These are phyloP conservation scores for Stigmatopora nigra DNA, from an alignment of 2,113 vertebrate genomes.

Conservation along the genomic window DNA sequence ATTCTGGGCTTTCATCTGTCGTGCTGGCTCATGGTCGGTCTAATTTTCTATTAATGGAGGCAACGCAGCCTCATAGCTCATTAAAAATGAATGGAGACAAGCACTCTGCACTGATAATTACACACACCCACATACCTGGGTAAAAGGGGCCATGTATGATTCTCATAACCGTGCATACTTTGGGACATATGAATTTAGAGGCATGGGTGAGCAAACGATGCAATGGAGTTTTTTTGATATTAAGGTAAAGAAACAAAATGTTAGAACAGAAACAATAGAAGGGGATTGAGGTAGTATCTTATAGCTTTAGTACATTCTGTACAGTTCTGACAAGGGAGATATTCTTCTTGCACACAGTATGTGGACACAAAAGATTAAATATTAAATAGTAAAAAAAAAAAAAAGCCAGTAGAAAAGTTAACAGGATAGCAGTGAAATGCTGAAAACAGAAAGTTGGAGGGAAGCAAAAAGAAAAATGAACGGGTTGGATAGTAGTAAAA, in stretches of 20 bases:
- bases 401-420: constrained; percentile 1
- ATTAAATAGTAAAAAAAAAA: constrained; percentile 20
- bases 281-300: not conserved
- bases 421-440: not conserved
- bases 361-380: constrained; percentile 7
- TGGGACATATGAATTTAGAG: constrained; percentile 19
- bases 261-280: not conserved
- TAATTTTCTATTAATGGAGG: constrained; percentile 69
- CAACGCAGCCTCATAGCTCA: constrained; percentile 56
- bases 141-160: constrained; percentile 20
- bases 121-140: constrained; percentile 42
- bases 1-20: constrained; percentile 44
- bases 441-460: constrained; percentile 9
- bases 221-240: constrained; percentile 3
- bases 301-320: not conserved
- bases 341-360: not conserved
- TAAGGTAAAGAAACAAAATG: not conserved
- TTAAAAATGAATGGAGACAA: constrained; percentile 70
- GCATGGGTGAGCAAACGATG: constrained; percentile 11
- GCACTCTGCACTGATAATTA: constrained; percentile 59
- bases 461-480: not conserved
- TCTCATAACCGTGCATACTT: constrained; percentile 35
- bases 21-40: constrained; percentile 51
- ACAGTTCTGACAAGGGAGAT: constrained; percentile 3
- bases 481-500: constrained; percentile 30